Evolutionary conservation across 2,888 invertebrate species (phyloP), one percentile per base, ranked within the genome.

Genomic region (Rhodophaea formosa): DNA sequence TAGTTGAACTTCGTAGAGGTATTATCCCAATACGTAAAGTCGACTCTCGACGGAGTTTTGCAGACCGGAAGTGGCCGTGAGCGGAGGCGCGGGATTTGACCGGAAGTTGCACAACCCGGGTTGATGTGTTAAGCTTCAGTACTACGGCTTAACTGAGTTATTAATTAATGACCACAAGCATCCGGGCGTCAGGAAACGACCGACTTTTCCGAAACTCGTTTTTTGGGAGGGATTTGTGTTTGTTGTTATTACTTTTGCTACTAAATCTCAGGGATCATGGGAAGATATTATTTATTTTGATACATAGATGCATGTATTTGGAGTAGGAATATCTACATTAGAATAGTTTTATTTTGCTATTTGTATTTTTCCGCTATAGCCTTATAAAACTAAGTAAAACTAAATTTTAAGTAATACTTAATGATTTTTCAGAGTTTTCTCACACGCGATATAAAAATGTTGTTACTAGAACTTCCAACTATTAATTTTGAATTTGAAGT

Each of bases 121-220:
- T 74, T 83, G 84, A 86, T 87, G 83, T 84, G 87, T 86, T 87
- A 81, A 86, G 83, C 87, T 83, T 75, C 75, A 75, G 80, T 79
- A 79, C 77, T 68, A 77, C 70, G 79, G 81, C 81, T 87, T 83
- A 82, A 82, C 86, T 79, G 77, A 81, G 82, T 88, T 84, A 88
- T 86, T 88, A 89, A 88, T 88, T 88, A 88, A 87, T 80, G 80
- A 78, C 81, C 77, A 68, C 78, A 68, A 71, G 72, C 80, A 75
- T 82, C 82, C 86, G 85, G 77, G 71, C 70, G 63, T 71, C 75
- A 75, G 75, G 76, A 68, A 75, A 78, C 72, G 69, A 70, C 66
- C 68, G 61, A 66, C 68, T 64, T 64, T 71, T 70, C 66, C 63
- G 65, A 63, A 66, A 65, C 68, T 61, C 68, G 71, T 73, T 66